Conservation (phyloP, 2,797 vertebrate species). For the Gambelia wislizenii region DNA sequence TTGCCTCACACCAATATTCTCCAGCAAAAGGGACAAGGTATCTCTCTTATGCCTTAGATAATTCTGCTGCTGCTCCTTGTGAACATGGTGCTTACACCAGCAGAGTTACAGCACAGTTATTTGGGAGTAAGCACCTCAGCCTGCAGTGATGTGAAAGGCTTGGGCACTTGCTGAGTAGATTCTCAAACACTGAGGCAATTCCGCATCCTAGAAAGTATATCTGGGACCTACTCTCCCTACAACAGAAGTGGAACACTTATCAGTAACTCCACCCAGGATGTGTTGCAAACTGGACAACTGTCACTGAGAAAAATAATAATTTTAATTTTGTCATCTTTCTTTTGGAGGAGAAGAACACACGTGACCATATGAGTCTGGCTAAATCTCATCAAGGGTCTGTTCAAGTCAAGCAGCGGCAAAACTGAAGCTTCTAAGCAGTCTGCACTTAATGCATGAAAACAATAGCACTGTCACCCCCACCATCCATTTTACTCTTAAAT, state of each 20-base stretch:
- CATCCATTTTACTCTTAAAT: neutral
- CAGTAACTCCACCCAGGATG: conserved; percentile 4
- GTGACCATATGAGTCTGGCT: neutral
- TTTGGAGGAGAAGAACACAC: neutral
- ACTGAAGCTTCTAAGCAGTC: neutral
- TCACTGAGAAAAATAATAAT: conserved; percentile 2
- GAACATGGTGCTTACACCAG: neutral
- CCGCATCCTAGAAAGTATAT: neutral
- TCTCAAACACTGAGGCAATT: neutral
- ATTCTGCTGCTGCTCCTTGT: neutral
- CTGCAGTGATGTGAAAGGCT: neutral
- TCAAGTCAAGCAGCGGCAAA: neutral
- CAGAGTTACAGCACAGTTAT: neutral
- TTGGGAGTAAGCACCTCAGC: neutral
- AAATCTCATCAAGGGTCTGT: neutral
- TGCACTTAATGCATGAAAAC: neutral
- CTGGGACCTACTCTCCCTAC: neutral
- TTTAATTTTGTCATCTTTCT: neutral
- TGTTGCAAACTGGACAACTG: neutral
- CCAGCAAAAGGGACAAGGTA: neutral
- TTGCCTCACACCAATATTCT: neutral
- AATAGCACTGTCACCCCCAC: neutral
- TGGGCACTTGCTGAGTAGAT: neutral
- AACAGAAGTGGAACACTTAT: neutral
- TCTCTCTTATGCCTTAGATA: neutral